Evolutionary conservation across 1,140 invertebrate species (phyloP).

Genomic region (Camponotus floridanus): DNA sequence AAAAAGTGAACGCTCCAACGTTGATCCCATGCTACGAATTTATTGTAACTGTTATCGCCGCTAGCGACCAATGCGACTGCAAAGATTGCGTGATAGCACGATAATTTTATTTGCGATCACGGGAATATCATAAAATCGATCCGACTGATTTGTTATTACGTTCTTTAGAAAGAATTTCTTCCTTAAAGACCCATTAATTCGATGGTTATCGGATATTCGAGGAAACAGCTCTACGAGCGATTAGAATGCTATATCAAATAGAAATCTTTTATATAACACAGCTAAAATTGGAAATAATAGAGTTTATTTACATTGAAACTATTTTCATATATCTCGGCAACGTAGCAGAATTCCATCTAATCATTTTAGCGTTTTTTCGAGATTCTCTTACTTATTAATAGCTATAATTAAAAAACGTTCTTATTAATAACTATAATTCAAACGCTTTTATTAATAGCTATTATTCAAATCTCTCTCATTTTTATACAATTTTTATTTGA

Average conservation of each 20-base stretch:
- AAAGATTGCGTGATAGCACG: slow-evolving; percentile 1
- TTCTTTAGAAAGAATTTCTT: not conserved
- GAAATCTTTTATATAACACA: not conserved
- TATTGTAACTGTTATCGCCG: slow-evolving; percentile 13
- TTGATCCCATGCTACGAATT: slow-evolving; percentile 23
- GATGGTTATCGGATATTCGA: not conserved
- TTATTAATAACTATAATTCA: no score
- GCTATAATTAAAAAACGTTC: no score
- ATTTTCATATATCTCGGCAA: no score
- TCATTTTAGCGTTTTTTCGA: no score
- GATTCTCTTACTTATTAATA: no score
- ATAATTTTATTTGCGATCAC: slow-evolving; percentile 32
- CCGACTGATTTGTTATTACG: not conserved
- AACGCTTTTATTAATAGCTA: no score
- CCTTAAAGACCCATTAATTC: not conserved
- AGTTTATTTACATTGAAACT: no score
- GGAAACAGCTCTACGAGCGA: not conserved
- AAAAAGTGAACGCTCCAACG: slow-evolving; percentile 23
- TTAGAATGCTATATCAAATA: not conserved
- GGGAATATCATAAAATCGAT: not conserved
- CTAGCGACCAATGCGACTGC: not conserved
- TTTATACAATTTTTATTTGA: no score
- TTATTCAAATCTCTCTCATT: no score
- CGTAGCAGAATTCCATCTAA: no score
- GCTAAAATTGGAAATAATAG: not conserved